phyloP scores from a whole-genome alignment of 2,888 invertebrate genomes.

The Hemithea aestivaria region DNA sequence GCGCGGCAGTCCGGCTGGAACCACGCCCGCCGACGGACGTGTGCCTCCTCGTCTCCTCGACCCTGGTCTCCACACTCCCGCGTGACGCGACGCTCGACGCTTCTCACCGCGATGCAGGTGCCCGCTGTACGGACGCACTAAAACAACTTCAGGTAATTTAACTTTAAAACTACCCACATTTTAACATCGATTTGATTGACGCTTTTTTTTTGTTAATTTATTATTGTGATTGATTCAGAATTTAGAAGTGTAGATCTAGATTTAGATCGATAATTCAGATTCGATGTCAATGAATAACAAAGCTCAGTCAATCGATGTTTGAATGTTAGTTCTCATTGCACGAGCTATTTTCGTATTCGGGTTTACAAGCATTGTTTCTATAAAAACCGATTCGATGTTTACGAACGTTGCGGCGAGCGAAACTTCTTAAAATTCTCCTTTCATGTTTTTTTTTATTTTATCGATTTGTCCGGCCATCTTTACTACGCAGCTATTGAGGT shows the following conservation, averaged over 20 bases:
- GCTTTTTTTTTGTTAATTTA: slow-evolving; percentile 6
- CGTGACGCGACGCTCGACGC: slow-evolving; percentile 31
- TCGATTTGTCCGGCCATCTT: slow-evolving; percentile 4
- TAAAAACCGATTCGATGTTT: slow-evolving; percentile 5
- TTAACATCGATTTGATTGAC: too few relatives aligned
- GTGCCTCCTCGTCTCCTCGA: slow-evolving; percentile 10
- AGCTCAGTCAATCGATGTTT: slow-evolving; percentile 11
- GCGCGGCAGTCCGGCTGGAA: slow-evolving; percentile 52
- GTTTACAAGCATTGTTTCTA: slow-evolving; percentile 15
- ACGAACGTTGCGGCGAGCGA: slow-evolving; percentile 1
- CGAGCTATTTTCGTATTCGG: slow-evolving; percentile 16
- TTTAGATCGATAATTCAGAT: too few relatives aligned
- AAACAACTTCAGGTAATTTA: slow-evolving; percentile 53
- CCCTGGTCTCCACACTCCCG: slow-evolving; percentile 7
- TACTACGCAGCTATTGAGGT: too few relatives aligned
- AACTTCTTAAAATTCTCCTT: background rate
- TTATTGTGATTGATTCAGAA: too few relatives aligned
- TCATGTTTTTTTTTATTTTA: slow-evolving; percentile 1
- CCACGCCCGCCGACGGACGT: slow-evolving; percentile 31
- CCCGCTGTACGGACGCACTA: slow-evolving; percentile 56
- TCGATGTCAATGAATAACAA: too few relatives aligned
- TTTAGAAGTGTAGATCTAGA: too few relatives aligned
- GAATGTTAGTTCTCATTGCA: slow-evolving; percentile 11
- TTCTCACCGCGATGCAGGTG: slow-evolving; percentile 48
- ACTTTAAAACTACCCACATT: slow-evolving; percentile 17